A percentile compares a stretch with the other conserved stretches of the same genome.
Conservation (phyloP, 2,113 vertebrate species). For the Osmerus mordax region DNA sequence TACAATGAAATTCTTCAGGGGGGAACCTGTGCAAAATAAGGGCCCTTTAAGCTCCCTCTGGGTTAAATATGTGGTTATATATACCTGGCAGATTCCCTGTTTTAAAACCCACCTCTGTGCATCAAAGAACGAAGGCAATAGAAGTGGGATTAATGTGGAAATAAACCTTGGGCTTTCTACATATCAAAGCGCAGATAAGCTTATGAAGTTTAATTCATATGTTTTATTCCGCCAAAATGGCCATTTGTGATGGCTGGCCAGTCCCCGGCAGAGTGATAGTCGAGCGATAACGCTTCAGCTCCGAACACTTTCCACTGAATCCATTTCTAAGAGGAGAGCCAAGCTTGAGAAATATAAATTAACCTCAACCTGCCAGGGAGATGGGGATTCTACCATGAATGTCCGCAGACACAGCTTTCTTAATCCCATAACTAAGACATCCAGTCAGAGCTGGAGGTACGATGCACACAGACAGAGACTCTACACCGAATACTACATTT, state of each 20-base stretch:
- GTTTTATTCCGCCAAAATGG: constrained; percentile 74
- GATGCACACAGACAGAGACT: constrained; percentile 51
- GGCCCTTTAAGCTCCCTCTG: constrained; percentile 64
- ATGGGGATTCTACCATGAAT: constrained; percentile 59
- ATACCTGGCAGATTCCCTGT: constrained; percentile 70
- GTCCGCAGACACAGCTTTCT: constrained; percentile 69
- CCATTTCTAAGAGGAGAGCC: constrained; percentile 69
- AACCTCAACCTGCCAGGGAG: constrained; percentile 63
- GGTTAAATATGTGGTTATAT: constrained; percentile 67
- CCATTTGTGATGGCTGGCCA: constrained; percentile 70
- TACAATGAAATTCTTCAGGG: constrained; percentile 72
- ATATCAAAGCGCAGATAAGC: constrained; percentile 78
- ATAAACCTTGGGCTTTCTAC: constrained; percentile 76
- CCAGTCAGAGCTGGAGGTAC: constrained; percentile 58
- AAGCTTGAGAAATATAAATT: constrained; percentile 73
- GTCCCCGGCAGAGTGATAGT: constrained; percentile 68
- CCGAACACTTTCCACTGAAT: constrained; percentile 70
- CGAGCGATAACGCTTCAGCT: constrained; percentile 62
- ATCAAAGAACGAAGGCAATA: constrained; percentile 73
- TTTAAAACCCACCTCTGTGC: constrained; percentile 74
- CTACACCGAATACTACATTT: constrained; percentile 59
- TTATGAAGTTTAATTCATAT: constrained; percentile 78
- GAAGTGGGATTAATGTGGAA: constrained; percentile 76
- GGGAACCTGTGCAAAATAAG: constrained; percentile 65
- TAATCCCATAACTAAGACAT: constrained; percentile 71